Evolutionary conservation across 2,797 vertebrate species (phyloP).

Genomic region (Sphaeramia orbicularis): DNA sequence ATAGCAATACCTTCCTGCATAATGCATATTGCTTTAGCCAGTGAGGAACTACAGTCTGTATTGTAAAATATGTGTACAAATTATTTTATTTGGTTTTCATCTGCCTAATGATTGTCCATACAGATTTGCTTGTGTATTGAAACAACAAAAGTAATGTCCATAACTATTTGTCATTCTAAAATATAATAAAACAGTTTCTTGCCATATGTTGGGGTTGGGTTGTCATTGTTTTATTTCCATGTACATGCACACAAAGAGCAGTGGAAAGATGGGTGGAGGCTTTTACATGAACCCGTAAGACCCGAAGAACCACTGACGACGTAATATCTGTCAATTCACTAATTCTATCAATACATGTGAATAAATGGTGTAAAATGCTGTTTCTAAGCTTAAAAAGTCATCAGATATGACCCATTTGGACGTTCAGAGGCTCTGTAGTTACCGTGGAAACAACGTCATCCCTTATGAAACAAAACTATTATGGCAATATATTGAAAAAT

Average conservation of each 20-base stretch:
- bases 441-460: no score
- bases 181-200: constrained; percentile 92
- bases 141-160: constrained; percentile 92
- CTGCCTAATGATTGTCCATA: constrained; percentile 93
- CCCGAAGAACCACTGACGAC: no score
- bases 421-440: no score
- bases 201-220: constrained; percentile 46
- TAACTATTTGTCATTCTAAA: constrained; percentile 96
- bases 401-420: no score
- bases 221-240: neutral
- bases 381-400: no score
- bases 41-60: constrained; percentile 91
- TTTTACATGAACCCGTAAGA: no score
- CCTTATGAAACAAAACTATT: no score
- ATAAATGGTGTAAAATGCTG: no score
- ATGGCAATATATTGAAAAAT: no score
- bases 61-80: constrained; percentile 97
- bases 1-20: constrained; percentile 93
- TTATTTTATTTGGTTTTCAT: constrained; percentile 94
- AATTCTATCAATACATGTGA: no score
- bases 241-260: constrained; percentile 3
- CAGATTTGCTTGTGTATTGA: constrained; percentile 96
- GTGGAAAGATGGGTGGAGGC: constrained; percentile 17
- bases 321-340: no score
- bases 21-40: constrained; percentile 94